phyloP scores from a whole-genome alignment of 2,888 invertebrate genomes.

The Euzophera pinguis region DNA sequence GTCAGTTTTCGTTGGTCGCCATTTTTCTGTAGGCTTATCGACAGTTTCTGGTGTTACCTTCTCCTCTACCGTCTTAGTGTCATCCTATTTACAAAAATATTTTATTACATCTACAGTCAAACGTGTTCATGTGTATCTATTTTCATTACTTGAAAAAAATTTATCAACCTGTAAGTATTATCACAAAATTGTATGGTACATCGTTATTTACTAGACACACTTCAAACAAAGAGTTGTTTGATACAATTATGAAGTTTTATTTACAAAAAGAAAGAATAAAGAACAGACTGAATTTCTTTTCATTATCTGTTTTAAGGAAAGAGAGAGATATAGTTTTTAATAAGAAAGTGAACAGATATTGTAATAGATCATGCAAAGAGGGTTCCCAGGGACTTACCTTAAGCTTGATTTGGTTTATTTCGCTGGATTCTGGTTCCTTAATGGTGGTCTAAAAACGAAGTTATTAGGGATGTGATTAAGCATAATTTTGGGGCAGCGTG shows the following conservation, averaged over 20 bases:
- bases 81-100: constrained; percentile 67
- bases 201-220: constrained; percentile 53
- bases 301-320: constrained; percentile 5
- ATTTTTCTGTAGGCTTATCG: constrained; percentile 64
- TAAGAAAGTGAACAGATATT: constrained; percentile 4
- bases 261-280: constrained; percentile 32
- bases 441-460: constrained; percentile 67
- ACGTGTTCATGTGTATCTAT: constrained; percentile 6
- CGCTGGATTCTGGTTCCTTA: constrained; percentile 54
- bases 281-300: constrained; percentile 17
- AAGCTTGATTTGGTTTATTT: constrained; percentile 62
- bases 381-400: constrained; percentile 56
- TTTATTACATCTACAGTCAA: constrained; percentile 23
- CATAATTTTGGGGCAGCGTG: constrained; percentile 35
- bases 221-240: constrained; percentile 38
- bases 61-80: constrained; percentile 50
- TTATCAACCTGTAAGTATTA: constrained; percentile 15
- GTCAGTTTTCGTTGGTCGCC: constrained; percentile 68
- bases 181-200: constrained; percentile 27
- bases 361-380: constrained; percentile 1
- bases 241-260: constrained; percentile 33
- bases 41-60: constrained; percentile 42
- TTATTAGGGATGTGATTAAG: constrained; percentile 53
- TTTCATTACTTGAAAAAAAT: neutral
- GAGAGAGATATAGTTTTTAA: neutral